Evolutionary conservation across 2,797 vertebrate genomes (phyloP).

Genomic region (Ptychobarbus kaznakovi): DNA sequence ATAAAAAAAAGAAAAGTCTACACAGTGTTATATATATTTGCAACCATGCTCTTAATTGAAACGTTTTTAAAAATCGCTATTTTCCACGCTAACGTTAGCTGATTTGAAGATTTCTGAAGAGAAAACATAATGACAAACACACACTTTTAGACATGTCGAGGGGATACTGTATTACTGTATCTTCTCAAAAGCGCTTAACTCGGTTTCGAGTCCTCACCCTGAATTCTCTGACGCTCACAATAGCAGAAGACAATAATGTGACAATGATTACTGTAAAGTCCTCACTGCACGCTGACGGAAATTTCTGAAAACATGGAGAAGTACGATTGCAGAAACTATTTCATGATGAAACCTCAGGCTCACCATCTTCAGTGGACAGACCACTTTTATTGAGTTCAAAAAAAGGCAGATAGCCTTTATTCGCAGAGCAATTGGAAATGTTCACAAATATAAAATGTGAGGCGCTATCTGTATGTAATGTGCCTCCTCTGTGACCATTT

Average conservation of each 20-base stretch:
- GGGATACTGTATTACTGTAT: constrained; percentile 5
- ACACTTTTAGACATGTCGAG: no score
- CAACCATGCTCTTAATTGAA: no score
- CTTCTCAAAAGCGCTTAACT: not conserved
- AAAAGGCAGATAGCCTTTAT: constrained; percentile 7
- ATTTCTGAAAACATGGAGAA: constrained; percentile 29
- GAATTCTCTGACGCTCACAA: no score
- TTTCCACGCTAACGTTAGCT: no score
- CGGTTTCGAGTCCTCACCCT: no score
- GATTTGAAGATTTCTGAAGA: no score
- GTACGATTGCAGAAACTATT: not conserved
- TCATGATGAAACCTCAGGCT: constrained; percentile 5
- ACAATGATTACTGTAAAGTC: no score
- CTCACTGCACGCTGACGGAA: not conserved
- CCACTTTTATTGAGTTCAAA: constrained; percentile 24
- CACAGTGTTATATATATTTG: constrained; percentile 1
- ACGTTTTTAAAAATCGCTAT: no score
- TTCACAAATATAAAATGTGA: constrained; percentile 30
- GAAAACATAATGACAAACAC: no score
- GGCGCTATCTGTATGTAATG: constrained; percentile 13
- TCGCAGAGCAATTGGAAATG: constrained; percentile 20
- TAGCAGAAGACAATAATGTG: no score
- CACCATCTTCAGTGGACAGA: not conserved
- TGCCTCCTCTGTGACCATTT: not conserved
- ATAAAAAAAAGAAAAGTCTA: not conserved